Conservation (phyloP, 1,140 invertebrate genomes). For the Zophobas atratus region DNA sequence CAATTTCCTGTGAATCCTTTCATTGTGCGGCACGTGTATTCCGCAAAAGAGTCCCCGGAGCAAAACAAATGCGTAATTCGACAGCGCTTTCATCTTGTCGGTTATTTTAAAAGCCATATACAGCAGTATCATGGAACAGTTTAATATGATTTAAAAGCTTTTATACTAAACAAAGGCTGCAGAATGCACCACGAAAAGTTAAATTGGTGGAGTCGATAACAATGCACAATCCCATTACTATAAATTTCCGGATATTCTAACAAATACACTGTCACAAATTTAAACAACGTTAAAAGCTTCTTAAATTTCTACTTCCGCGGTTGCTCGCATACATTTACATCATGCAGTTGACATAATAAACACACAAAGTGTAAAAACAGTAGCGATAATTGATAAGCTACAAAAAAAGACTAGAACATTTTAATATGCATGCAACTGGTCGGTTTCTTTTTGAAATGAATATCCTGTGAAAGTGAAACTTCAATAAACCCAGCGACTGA, state of each 20-base stretch:
- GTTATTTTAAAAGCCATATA: conserved; percentile 31
- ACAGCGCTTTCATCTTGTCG: conserved; percentile 3
- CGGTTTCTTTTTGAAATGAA: no score
- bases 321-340: not conserved
- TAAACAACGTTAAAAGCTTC: conserved; percentile 6
- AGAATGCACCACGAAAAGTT: conserved; percentile 17
- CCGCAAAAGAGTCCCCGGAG: conserved; percentile 11
- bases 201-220: not conserved
- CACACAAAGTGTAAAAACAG: not conserved
- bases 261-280: not conserved
- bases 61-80: conserved; percentile 5
- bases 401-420: no score
- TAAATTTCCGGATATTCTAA: not conserved
- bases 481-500: not conserved
- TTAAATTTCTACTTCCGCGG: not conserved
- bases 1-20: conserved; percentile 28
- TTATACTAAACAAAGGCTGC: not conserved
- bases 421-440: no score
- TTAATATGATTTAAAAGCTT: not conserved
- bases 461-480: not conserved
- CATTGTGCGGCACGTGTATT: conserved; percentile 17
- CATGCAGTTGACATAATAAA: not conserved
- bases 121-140: not conserved
- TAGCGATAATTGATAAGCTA: no score
- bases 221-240: not conserved